These are phyloP conservation scores for Propithecus coquereli DNA, from an alignment of 2,113 vertebrate species.

Conservation along the genomic window DNA sequence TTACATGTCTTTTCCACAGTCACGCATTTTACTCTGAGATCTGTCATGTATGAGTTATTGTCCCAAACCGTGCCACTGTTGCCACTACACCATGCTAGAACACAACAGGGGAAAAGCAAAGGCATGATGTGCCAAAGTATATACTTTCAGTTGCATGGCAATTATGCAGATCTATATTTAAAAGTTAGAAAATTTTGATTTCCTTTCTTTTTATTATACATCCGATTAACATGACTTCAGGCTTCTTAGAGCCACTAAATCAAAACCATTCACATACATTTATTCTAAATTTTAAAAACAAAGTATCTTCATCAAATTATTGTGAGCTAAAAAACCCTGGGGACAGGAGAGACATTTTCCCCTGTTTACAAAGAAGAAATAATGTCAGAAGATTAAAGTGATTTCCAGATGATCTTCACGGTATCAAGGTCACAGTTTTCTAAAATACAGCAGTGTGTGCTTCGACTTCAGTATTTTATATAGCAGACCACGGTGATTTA, in stretches of 20 bases:
- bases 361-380: not conserved
- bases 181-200: not conserved
- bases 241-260: not conserved
- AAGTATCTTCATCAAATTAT: not conserved
- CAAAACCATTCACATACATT: not conserved
- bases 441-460: not conserved
- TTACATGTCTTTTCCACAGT: rapidly evolving
- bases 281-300: constrained; percentile 23
- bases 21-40: not conserved
- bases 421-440: not conserved
- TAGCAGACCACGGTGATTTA: not conserved
- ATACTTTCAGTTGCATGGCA: not conserved
- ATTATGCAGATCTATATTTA: not conserved
- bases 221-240: not conserved
- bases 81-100: not conserved
- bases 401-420: not conserved
- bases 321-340: not conserved
- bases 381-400: not conserved
- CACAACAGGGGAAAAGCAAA: not conserved
- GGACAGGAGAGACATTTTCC: not conserved
- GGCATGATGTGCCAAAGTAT: rapidly evolving
- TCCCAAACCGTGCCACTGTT: not conserved
- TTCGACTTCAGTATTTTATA: not conserved
- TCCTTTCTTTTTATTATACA: not conserved
- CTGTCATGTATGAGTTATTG: not conserved